phyloP scores from a whole-genome alignment of 1,140 invertebrate genomes.

The Campodea augens region DNA sequence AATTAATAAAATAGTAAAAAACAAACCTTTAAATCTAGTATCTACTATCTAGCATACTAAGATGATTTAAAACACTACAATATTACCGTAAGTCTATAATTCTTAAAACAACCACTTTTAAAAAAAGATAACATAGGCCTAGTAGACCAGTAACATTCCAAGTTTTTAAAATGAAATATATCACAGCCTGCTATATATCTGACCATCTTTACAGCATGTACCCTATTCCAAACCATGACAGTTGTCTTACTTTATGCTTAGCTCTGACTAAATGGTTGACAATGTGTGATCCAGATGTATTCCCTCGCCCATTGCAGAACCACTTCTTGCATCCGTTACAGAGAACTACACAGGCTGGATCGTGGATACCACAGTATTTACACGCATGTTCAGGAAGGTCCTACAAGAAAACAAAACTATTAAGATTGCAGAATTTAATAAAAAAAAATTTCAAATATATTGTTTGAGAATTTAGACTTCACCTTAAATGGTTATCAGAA shows the following conservation, averaged over 20 bases:
- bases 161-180: too few species aligned
- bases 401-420: slow-evolving; percentile 20
- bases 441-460: neutral
- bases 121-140: too few species aligned
- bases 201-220: too few species aligned
- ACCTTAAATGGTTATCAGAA: neutral
- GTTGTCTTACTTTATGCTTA: slow-evolving; percentile 63
- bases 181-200: too few species aligned
- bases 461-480: neutral
- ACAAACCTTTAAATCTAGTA: too few species aligned
- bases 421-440: neutral
- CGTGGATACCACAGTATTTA: slow-evolving; percentile 97
- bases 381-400: slow-evolving; percentile 86
- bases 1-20: too few species aligned
- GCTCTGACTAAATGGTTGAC: slow-evolving; percentile 95
- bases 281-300: slow-evolving; percentile 95
- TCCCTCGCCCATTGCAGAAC: slow-evolving; percentile 98
- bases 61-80: too few species aligned
- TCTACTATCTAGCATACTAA: too few species aligned
- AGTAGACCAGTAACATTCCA: too few species aligned
- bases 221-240: too few species aligned
- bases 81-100: too few species aligned
- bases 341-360: slow-evolving; percentile 91
- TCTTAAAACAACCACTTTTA: too few species aligned
- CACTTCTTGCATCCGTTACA: slow-evolving; percentile 98